Base-by-base conservation (phyloP, 2,888 invertebrate species). In the Ectemnius continuus region DNA sequence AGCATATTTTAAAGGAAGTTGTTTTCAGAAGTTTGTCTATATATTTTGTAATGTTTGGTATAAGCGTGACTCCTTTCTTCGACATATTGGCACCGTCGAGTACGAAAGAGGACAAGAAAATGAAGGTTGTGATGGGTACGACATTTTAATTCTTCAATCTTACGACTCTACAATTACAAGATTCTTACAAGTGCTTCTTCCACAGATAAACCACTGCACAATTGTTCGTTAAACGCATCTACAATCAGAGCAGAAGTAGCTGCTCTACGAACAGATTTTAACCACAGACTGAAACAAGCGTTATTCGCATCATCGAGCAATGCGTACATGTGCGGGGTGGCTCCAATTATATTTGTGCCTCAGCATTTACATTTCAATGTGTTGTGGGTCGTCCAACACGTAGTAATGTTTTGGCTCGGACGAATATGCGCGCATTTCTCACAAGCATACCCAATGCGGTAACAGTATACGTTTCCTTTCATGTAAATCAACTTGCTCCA, bases 201-300 rank as follows among this genome's bases (percentile, higher is more conserved):
- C 78, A 18, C 73, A 91, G 93, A 93, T 5, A 94, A 95, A 47
- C 95, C 95, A 0, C 91, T 96, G 71, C 96, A 97, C 90, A 95
- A 95, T 77, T 97, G 97, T 85, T 94, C 95, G 0, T 93, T 94
- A 64, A 95, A 94, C 83, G 94, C 96, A 0, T 91, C 92, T 4
- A 94, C 94, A 46, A 94, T 96, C 59, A 92, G 98, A 66, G 94
- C 95, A 2, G 99, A 99, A 91, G 97, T 98, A 52, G 96, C 97
- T 76, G 92, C 93, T 56, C 91, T 99, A 6, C 94, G 96, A 78
- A 94, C 94, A 46, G 98, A 98, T 91, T 98, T 99, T 87, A 98
- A 98, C 89, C 93, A 94, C 78, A 93, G 98, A 48, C 93, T 98
- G 86, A 98, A 97, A 91, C 96, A 97, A 91, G 95, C 98, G 70